A percentile compares a stretch with the other conserved stretches of the same genome.
phyloP scores from a whole-genome alignment of 2,113 vertebrate species.

The Trachemys scripta region DNA sequence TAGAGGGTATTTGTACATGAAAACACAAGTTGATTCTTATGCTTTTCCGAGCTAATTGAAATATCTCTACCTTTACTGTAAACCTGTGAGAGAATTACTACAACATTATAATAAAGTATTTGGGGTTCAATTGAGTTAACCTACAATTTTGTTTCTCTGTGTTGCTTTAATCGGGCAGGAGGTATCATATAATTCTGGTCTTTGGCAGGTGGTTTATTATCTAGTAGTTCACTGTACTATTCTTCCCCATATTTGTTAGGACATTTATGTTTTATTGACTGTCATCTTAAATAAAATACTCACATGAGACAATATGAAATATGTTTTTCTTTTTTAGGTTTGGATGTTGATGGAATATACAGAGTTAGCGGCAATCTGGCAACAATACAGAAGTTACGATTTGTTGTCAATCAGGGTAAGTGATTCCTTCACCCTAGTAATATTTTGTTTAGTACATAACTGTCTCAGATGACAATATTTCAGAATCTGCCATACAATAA shows the following conservation, averaged over 20 bases:
- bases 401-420: constrained; percentile 92
- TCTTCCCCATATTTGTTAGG: constrained; percentile 42
- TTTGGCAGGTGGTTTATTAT: constrained; percentile 71
- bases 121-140: constrained; percentile 63
- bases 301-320: constrained; percentile 70
- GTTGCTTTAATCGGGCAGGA: constrained; percentile 33
- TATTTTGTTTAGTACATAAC: constrained; percentile 78
- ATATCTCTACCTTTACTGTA: neutral
- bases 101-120: constrained; percentile 65
- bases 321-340: constrained; percentile 82
- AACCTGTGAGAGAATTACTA: constrained; percentile 60
- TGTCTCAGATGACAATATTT: constrained; percentile 76
- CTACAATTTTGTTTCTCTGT: constrained; percentile 31
- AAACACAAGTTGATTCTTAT: neutral
- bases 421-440: constrained; percentile 74
- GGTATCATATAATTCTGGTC: constrained; percentile 4
- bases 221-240: neutral
- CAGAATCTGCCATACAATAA: constrained; percentile 64
- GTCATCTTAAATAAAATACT: constrained; percentile 58
- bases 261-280: constrained; percentile 63
- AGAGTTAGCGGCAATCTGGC: constrained; percentile 93
- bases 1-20: accelerated
- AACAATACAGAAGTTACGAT: constrained; percentile 92
- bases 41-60: neutral
- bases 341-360: constrained; percentile 91